Evolutionary conservation across 2,797 vertebrate genomes (phyloP).

Genomic region (Urosaurus nigricauda): DNA sequence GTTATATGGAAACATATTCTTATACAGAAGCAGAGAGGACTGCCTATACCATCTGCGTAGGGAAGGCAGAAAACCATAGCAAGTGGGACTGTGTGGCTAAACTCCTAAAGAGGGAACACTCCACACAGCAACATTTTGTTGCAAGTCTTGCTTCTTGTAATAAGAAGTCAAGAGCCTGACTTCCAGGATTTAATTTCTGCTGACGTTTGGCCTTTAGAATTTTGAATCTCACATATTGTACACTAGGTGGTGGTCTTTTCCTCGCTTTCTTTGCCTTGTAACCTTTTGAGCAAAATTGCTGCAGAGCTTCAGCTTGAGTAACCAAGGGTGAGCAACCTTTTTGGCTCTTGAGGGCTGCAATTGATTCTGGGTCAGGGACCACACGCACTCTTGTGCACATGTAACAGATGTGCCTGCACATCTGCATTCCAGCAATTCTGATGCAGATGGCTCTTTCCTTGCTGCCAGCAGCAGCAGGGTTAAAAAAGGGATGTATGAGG

Average conservation of each 20-base stretch:
- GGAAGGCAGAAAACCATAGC: neutral
- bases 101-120: neutral
- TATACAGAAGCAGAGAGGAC: too few species aligned
- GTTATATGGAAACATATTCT: neutral
- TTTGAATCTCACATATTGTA: too few species aligned
- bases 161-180: neutral
- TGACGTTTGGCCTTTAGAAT: neutral
- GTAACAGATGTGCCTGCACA: neutral
- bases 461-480: neutral
- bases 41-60: neutral
- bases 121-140: neutral
- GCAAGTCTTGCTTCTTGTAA: neutral
- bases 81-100: neutral
- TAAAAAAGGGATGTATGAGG: neutral
- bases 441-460: neutral
- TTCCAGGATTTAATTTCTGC: neutral
- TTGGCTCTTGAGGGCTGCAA: neutral
- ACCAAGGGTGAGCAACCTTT: too few species aligned
- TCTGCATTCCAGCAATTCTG: neutral
- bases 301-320: neutral
- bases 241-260: constrained; percentile 14
- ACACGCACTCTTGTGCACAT: neutral
- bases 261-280: neutral
- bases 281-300: neutral
- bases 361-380: neutral